These are phyloP conservation scores for honey bee (Apis mellifera) DNA, from an alignment of 1,140 invertebrate genomes.

Conservation along the genomic window Amel_HAv3.1 CM009934.2:5576501-5577000, in stretches of 20 bases:
- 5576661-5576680: slow-evolving; percentile 31
- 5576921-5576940: too few relatives aligned
- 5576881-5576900: too few relatives aligned
- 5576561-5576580: slow-evolving; percentile 76
- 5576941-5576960: too few relatives aligned
- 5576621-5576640: slow-evolving; percentile 77
- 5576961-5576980: too few relatives aligned
- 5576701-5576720: slow-evolving; percentile 30
- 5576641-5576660: slow-evolving; percentile 60
- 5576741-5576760: slow-evolving; percentile 55
- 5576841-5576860: background rate
- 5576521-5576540: slow-evolving; percentile 54
- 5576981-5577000: too few relatives aligned
- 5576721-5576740: slow-evolving; percentile 44
- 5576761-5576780: background rate
- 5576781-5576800: background rate
- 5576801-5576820: slow-evolving; percentile 12
- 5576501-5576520: slow-evolving; percentile 55
- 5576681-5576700: slow-evolving; percentile 43
- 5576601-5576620: slow-evolving; percentile 81
- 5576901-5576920: too few relatives aligned
- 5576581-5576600: slow-evolving; percentile 83
- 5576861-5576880: background rate
- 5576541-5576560: slow-evolving; percentile 50
- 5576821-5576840: background rate